Conservation (phyloP, 2,888 invertebrate genomes). For the Athetis lepigone region DNA sequence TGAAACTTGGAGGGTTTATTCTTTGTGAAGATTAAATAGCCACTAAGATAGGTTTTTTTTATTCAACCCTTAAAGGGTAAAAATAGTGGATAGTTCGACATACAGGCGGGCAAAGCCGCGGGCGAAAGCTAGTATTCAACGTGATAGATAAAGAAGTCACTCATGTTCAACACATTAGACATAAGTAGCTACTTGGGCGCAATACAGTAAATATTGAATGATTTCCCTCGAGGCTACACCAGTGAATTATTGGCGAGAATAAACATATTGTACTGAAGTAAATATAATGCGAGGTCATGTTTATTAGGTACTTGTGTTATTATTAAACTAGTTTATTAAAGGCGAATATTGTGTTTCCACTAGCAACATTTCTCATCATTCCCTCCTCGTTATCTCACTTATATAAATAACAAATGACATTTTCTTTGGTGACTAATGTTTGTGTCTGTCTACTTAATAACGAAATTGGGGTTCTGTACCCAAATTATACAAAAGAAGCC, state of each 20-base stretch:
- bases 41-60: no score
- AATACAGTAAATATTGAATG: conserved; percentile 41
- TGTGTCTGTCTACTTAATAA: no score
- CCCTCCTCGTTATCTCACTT: not conserved
- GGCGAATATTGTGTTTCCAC: not conserved
- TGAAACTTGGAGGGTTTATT: no score
- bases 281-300: conserved; percentile 29
- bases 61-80: no score
- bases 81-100: no score
- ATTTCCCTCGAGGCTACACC: conserved; percentile 48
- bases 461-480: no score
- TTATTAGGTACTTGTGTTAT: conserved; percentile 19
- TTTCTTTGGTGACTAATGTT: no score
- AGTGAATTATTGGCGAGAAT: conserved; percentile 40
- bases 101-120: no score
- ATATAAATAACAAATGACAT: not conserved
- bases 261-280: conserved; percentile 4
- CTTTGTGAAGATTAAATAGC: no score
- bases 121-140: not conserved
- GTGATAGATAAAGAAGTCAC: conserved; percentile 4
- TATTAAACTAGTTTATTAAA: conserved; percentile 15
- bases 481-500: no score
- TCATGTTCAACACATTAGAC: conserved; percentile 28
- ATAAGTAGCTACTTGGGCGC: conserved; percentile 17
- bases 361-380: no score